phyloP scores from a whole-genome alignment of 1,140 invertebrate genomes.

The Chelonus insularis region DNA sequence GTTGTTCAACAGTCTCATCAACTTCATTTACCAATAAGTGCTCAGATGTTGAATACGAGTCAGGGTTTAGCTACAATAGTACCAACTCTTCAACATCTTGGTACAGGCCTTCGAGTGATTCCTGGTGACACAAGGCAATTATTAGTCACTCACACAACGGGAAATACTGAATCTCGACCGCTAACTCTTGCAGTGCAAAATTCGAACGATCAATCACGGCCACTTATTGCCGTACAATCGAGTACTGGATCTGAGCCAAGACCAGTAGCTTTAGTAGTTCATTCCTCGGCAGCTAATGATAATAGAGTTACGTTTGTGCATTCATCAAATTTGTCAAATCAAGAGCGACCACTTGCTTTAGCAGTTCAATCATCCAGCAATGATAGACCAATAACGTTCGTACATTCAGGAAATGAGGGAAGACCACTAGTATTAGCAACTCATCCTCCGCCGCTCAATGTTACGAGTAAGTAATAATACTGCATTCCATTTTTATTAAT shows the following conservation, averaged over 20 bases:
- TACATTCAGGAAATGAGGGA: slow-evolving; percentile 54
- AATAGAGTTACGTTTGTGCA: slow-evolving; percentile 58
- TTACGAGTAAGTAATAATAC: slow-evolving; percentile 49
- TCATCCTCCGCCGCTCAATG: slow-evolving; percentile 52
- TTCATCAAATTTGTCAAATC: slow-evolving; percentile 52
- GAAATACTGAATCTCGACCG: slow-evolving; percentile 49
- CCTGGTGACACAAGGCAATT: slow-evolving; percentile 55
- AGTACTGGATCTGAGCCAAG: slow-evolving; percentile 50
- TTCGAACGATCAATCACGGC: slow-evolving; percentile 43
- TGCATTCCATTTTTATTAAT: too few relatives aligned
- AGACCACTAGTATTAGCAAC: slow-evolving; percentile 53
- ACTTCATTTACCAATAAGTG: slow-evolving; percentile 54
- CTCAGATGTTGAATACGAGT: slow-evolving; percentile 56
- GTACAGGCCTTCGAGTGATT: slow-evolving; percentile 51
- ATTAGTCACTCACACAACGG: slow-evolving; percentile 51
- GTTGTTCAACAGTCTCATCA: slow-evolving; percentile 49
- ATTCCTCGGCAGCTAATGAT: slow-evolving; percentile 54
- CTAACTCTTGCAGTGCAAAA: slow-evolving; percentile 45
- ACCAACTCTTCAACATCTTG: slow-evolving; percentile 54
- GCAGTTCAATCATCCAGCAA: slow-evolving; percentile 54
- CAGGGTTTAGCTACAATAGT: slow-evolving; percentile 55
- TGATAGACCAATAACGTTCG: slow-evolving; percentile 56
- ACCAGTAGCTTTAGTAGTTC: slow-evolving; percentile 56
- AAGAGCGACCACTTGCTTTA: slow-evolving; percentile 52
- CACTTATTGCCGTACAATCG: slow-evolving; percentile 51